Base-by-base conservation (phyloP, 2,797 vertebrate genomes). In the Bovichtus variegatus region DNA sequence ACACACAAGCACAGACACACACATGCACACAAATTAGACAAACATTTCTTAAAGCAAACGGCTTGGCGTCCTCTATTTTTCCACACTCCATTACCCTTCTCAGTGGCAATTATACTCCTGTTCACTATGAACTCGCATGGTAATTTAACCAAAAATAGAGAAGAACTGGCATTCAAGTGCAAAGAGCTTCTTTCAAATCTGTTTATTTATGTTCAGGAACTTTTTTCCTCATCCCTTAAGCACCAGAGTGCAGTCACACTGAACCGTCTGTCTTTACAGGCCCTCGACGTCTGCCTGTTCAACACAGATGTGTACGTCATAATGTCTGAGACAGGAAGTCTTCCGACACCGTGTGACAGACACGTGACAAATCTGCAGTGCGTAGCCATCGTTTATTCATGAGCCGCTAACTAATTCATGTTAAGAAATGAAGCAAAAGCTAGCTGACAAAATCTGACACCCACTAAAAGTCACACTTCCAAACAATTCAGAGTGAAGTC, bases 1-100 rank as follows among this genome's bases (percentile, higher is more conserved):
- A 92, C 81, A 87, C 73, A 80, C 55, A 64, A 54, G 62, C 36
- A 64, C 93, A 94, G 44, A 92, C 79, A 85, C 74, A 89, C 53
- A 83, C 15, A 78, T 19, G 66, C 9, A 78, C 43, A 78, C 51
- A 74, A 63, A 69, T 76, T 1, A 82, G 77, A 72, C 38, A 55
- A 36, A 75, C 34, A 63, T 63, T 49, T 41, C 31, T 76, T 27
- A 8, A 66, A 69, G 62, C 71, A 77, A 76, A 78, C 81, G 68
- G 75, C 80, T 67, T 69, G 58, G 18, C 13, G 70, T 63, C 13
- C 53, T 51, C 4, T 6, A 40, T 8, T 55, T 61, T 69, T 81
- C 78, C 9, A 76, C 75, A 59, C 46, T 40, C 18, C 36, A 57
- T 76, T 74, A 65, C 31, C n/a, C 38, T 65, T 60, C 54, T 46